phyloP scores from a whole-genome alignment of 1,140 invertebrate species.

The Formica selysi region DNA sequence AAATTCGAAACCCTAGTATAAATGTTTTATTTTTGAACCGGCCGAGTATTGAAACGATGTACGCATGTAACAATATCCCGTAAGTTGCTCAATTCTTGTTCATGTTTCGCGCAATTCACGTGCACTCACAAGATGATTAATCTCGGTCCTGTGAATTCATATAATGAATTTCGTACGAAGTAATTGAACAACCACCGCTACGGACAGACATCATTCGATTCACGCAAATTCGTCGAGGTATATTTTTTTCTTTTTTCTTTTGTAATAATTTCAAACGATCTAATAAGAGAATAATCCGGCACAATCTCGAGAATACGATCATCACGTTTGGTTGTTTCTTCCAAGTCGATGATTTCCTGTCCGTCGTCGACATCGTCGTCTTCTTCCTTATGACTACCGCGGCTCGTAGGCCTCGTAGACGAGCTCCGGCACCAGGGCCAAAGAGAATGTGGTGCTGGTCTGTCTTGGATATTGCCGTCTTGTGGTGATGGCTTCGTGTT shows the following conservation, averaged over 20 bases:
- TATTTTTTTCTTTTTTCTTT: neutral
- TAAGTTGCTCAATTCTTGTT: neutral
- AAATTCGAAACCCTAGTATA: constrained; percentile 21
- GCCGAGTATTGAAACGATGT: neutral
- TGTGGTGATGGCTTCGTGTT: constrained; percentile 83
- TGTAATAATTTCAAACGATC: constrained; percentile 15
- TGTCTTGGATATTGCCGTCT: constrained; percentile 80
- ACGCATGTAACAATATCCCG: neutral
- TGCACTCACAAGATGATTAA: constrained; percentile 9
- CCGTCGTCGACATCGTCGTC: constrained; percentile 38
- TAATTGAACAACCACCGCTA: neutral
- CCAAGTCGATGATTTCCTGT: constrained; percentile 47
- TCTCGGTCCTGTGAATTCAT: constrained; percentile 3
- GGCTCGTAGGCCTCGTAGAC: constrained; percentile 83
- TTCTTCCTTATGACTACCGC: constrained; percentile 76
- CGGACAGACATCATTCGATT: neutral
- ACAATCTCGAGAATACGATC: neutral
- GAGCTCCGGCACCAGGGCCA: constrained; percentile 85
- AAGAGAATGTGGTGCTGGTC: constrained; percentile 80
- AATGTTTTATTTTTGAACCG: neutral
- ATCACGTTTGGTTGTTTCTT: constrained; percentile 34
- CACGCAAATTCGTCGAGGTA: neutral
- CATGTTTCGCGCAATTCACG: neutral
- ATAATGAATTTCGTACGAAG: constrained; percentile 20
- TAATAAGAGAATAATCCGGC: constrained; percentile 3